phyloP scores from a whole-genome alignment of 92 coral and sea anemone species.

The Parazoanthus darwini region DNA sequence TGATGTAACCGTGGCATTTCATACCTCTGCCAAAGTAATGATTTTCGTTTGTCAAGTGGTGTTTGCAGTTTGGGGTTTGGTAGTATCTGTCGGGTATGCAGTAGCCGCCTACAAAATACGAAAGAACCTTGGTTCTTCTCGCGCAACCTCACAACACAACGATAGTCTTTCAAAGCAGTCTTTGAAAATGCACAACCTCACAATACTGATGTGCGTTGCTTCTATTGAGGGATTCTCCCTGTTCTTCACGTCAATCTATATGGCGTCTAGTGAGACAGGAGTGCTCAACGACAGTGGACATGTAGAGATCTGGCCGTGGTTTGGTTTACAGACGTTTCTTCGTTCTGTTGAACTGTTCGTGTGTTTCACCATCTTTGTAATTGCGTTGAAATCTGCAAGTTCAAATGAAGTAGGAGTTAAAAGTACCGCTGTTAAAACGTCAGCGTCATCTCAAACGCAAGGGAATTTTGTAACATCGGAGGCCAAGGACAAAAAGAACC shows the following conservation, averaged over 20 bases:
- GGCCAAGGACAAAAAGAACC: no score
- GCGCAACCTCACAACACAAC: slow-evolving; percentile 28
- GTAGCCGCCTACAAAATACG: slow-evolving; percentile 65
- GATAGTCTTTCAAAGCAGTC: slow-evolving; percentile 22
- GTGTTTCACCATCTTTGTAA: neutral
- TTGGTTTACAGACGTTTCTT: slow-evolving; percentile 40
- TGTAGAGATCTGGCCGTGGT: slow-evolving; percentile 61
- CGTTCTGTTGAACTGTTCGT: slow-evolving; percentile 48
- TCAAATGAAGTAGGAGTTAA: no score
- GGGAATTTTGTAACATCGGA: no score
- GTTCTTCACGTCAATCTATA: slow-evolving; percentile 38
- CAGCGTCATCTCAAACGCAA: no score
- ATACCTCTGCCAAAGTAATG: slow-evolving; percentile 42
- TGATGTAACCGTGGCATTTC: slow-evolving; percentile 52
- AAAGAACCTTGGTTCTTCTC: slow-evolving; percentile 71
- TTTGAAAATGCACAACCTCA: slow-evolving; percentile 41
- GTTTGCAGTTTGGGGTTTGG: slow-evolving; percentile 57
- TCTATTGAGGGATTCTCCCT: slow-evolving; percentile 48
- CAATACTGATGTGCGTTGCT: slow-evolving; percentile 38
- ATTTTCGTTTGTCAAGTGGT: slow-evolving; percentile 51
- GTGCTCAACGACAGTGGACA: slow-evolving; percentile 25
- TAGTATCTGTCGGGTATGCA: slow-evolving; percentile 64
- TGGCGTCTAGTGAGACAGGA: slow-evolving; percentile 49
- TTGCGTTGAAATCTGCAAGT: no score
- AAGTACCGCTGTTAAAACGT: no score